Conservation (phyloP, 2,113 vertebrate species). For the Eupsittula cactorum region DNA sequence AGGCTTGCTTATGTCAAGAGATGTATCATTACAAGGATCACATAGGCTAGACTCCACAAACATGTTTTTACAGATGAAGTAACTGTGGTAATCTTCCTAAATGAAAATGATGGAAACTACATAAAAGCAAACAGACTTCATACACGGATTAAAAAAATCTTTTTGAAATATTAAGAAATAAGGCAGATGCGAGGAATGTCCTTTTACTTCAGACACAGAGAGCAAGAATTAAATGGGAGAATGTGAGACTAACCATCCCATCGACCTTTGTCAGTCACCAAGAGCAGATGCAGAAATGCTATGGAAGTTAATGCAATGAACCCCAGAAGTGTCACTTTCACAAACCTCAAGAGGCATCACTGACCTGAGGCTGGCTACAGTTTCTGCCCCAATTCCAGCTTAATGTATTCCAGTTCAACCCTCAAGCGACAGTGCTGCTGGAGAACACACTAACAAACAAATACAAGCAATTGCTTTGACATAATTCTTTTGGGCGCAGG, state of each 20-base stretch:
- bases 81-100: not conserved
- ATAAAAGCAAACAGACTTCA: not conserved
- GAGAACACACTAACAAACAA: slow-evolving; percentile 27
- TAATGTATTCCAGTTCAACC: slow-evolving; percentile 42
- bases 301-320: slow-evolving; percentile 36
- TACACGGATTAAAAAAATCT: not conserved
- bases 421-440: slow-evolving; percentile 14
- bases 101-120: not conserved
- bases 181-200: not conserved
- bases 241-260: not conserved
- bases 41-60: not conserved
- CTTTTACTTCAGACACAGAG: not conserved
- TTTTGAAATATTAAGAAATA: not conserved
- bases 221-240: not conserved
- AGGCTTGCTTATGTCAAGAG: not conserved
- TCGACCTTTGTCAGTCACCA: slow-evolving; percentile 12
- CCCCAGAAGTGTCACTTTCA: slow-evolving; percentile 48
- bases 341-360: slow-evolving; percentile 52
- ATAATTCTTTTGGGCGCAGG: slow-evolving; percentile 53
- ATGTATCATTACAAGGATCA: not conserved
- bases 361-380: slow-evolving; percentile 38
- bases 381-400: slow-evolving; percentile 58
- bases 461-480: slow-evolving; percentile 39
- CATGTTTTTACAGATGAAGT: not conserved
- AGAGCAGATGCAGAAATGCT: slow-evolving; percentile 7